phyloP scores from a whole-genome alignment of 2,888 invertebrate species.

The Caenorhabditis sp. region DNA sequence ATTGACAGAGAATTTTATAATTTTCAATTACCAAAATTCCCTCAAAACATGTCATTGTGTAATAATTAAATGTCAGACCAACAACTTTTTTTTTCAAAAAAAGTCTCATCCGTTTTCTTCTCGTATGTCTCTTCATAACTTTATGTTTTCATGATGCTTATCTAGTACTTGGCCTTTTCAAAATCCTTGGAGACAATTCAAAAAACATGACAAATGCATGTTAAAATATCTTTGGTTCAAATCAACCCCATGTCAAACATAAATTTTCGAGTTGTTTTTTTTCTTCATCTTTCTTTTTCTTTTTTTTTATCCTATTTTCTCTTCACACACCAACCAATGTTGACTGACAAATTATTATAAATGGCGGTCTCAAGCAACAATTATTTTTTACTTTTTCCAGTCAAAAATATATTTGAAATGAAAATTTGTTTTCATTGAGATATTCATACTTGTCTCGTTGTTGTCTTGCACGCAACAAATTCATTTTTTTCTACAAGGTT shows the following conservation, averaged over 20 bases:
- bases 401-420: too few species aligned
- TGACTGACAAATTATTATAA: background rate
- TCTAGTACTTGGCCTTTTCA: background rate
- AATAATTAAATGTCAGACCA: too few species aligned
- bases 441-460: background rate
- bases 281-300: background rate
- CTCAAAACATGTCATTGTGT: too few species aligned
- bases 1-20: too few species aligned
- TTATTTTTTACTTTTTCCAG: too few species aligned
- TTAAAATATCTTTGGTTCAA: background rate
- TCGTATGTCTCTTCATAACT: background rate
- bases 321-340: background rate
- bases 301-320: background rate
- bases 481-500: background rate
- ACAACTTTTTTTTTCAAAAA: too few species aligned
- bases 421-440: too few species aligned
- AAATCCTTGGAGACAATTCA: background rate
- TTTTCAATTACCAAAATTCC: too few species aligned
- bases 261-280: background rate
- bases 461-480: background rate
- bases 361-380: too few species aligned
- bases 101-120: too few species aligned
- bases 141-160: background rate
- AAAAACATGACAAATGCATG: background rate
- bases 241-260: conserved; percentile 1